Percentiles rank a stretch among this genome's conserved stretches.
Conservation (phyloP, 2,797 vertebrate genomes). For the Streptopelia turtur region DNA sequence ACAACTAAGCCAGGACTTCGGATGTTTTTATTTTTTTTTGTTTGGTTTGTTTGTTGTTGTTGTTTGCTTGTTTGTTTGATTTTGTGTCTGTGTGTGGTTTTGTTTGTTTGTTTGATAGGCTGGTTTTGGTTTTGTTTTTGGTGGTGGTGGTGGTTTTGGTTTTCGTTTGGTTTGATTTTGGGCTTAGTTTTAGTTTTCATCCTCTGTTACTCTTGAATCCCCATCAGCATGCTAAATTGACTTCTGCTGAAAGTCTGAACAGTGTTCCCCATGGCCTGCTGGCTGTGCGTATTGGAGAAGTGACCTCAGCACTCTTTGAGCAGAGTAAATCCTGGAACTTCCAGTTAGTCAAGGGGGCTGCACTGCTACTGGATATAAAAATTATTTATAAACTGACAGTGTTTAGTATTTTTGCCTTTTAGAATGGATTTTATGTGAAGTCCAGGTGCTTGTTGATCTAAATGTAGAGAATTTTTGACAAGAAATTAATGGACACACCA, state of each 20-base stretch:
- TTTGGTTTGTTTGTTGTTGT: neutral
- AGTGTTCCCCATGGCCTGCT: neutral
- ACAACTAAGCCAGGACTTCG: neutral
- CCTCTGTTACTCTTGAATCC: neutral
- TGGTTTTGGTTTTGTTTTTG: too few relatives aligned
- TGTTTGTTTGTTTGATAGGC: too few relatives aligned
- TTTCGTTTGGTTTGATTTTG: too few relatives aligned
- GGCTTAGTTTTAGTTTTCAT: neutral
- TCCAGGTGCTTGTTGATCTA: neutral
- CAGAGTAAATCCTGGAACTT: neutral
- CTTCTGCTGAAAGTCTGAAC: neutral
- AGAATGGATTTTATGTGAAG: neutral
- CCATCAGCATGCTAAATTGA: neutral
- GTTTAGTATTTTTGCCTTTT: neutral
- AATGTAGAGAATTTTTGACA: neutral
- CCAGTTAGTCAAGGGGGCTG: neutral
- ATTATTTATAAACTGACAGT: neutral
- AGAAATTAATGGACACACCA: neutral
- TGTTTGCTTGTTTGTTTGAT: too few relatives aligned
- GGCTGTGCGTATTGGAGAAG: neutral
- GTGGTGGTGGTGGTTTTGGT: too few relatives aligned
- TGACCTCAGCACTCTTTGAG: neutral
- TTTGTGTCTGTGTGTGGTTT: too few relatives aligned
- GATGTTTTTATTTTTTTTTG: neutral
- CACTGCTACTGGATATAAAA: neutral